Evolutionary conservation across 2,888 invertebrate species (phyloP), one percentile per base, ranked within the genome.

Genomic region (Tuta absoluta): DNA sequence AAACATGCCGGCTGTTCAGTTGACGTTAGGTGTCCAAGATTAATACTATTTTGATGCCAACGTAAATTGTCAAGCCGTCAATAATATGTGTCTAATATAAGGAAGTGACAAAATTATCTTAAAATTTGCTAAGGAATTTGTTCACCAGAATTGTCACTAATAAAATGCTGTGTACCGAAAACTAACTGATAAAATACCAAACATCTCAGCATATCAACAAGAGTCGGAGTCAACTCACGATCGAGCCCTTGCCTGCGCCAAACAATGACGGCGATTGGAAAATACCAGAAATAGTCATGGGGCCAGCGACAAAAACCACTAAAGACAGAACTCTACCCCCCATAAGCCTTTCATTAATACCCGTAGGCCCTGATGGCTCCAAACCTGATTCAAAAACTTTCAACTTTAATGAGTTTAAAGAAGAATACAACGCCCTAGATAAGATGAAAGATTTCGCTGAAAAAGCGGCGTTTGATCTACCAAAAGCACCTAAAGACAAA

Each of bases 401-500:
- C 14, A 85, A 80, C 68, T 79, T 83, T 63, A 85, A 89, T 69
- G 84, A 85, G 65, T 76, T 79, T 0, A 85, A 85, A 41, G 87
- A 89, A 33, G 86, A 92, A 74, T 92, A 92, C 69, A 92, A 92
- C 67, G 92, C 92, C 0, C 67, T 92, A 64, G 92, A 92, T 38
- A 92, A 91, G 82, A 92, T 92, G 89, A 91, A 91, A 70, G 87
- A 91, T 65, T 92, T 92, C 74, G 91, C 92, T 10, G 91, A 92
- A 71, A 91, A 89, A 68, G 90, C 90, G 0, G 86, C 92, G 0
- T 89, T 92, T 64, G 92, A 91, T 67, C 71, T 91, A 4, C 89
- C 91, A 0, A 92, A 90, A 74, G 73, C 80, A 7, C 68, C 74
- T 0, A 89, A 85, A 75, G 84, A 84, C 33, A 86, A 85, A 72